Conservation (phyloP, 2,797 vertebrate genomes). For the Phrynocephalus forsythii region DNA sequence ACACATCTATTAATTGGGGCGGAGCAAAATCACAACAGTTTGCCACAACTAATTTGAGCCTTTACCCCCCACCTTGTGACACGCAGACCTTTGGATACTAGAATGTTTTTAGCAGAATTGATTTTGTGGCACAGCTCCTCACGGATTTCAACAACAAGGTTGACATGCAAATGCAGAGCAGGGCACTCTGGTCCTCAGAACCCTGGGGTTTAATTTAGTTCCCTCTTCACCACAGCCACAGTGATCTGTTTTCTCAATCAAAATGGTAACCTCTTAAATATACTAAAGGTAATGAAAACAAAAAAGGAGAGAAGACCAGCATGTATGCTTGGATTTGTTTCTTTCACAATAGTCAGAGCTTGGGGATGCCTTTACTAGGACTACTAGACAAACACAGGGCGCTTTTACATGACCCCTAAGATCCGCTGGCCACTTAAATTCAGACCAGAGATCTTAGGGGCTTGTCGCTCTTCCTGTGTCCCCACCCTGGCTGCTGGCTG, state of each 20-base stretch:
- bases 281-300: background rate
- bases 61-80: background rate
- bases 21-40: background rate
- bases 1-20: too few species aligned
- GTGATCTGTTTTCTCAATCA: background rate
- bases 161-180: background rate
- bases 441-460: too few species aligned
- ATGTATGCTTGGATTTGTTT: background rate
- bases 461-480: too few species aligned
- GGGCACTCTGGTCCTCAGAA: background rate
- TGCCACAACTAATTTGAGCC: background rate
- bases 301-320: background rate
- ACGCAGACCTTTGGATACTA: background rate
- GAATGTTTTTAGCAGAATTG: rapidly evolving
- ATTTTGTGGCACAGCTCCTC: background rate
- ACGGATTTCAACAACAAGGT: background rate
- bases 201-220: constrained; percentile 6
- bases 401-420: too few species aligned
- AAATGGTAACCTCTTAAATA: background rate
- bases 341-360: background rate
- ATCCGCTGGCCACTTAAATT: too few species aligned
- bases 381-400: too few species aligned
- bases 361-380: too few species aligned
- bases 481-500: too few species aligned
- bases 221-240: background rate